Evolutionary conservation across 2,888 invertebrate genomes (phyloP).

Genomic region (Ennomos quercinarius): DNA sequence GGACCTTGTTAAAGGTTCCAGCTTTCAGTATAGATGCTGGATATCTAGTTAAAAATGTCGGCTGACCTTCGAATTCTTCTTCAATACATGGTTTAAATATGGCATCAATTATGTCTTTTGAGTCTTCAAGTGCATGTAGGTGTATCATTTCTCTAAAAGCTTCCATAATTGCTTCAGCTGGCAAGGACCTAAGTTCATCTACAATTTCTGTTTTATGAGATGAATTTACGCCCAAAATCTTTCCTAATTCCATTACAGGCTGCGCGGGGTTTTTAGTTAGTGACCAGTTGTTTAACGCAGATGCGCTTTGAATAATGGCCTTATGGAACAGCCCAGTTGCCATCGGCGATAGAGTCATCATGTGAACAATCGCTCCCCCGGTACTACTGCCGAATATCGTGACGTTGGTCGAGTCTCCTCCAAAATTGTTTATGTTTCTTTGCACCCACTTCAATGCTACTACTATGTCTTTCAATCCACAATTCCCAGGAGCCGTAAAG

Average conservation of each 20-base stretch:
- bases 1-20: conserved; percentile 74
- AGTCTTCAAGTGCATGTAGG: conserved; percentile 36
- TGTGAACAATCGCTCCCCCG: conserved; percentile 77
- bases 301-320: conserved; percentile 76
- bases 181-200: conserved; percentile 59
- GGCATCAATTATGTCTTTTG: conserved; percentile 55
- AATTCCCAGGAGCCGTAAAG: conserved; percentile 75
- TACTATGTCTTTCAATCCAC: conserved; percentile 76
- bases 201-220: conserved; percentile 62
- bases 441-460: conserved; percentile 78
- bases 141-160: conserved; percentile 47
- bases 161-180: conserved; percentile 60
- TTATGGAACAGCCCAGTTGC: conserved; percentile 77
- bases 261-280: conserved; percentile 66
- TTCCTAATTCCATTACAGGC: conserved; percentile 60
- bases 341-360: conserved; percentile 79
- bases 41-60: conserved; percentile 71
- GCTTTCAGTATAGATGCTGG: conserved; percentile 70
- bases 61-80: conserved; percentile 73
- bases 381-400: conserved; percentile 79
- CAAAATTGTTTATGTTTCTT: conserved; percentile 70
- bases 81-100: conserved; percentile 76
- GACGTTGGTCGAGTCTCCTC: conserved; percentile 76
- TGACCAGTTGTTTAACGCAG: conserved; percentile 74
- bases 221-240: conserved; percentile 60